Conservation (phyloP, 2,888 invertebrate species). For the Netelia inedita region DNA sequence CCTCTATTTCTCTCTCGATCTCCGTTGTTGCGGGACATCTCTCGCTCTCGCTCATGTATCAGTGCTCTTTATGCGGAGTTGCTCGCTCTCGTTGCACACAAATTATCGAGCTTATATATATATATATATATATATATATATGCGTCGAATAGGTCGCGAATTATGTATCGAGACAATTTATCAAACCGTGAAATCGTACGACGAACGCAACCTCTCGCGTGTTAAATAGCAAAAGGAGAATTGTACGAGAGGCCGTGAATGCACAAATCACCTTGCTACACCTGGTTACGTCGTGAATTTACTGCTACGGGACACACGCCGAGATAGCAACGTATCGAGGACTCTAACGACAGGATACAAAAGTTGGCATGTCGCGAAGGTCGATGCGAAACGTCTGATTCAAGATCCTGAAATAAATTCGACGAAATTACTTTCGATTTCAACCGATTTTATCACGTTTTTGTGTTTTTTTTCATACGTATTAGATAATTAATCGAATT, state of each 20-base stretch:
- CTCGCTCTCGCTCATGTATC: conserved; percentile 18
- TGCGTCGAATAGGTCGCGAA: conserved; percentile 37
- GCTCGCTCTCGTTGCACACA: conserved; percentile 16
- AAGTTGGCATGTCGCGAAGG: conserved; percentile 1
- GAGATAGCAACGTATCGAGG: conserved; percentile 37
- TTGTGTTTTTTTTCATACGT: neutral
- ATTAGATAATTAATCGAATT: too few species aligned
- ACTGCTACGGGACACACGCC: conserved; percentile 40
- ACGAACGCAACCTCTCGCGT: conserved; percentile 28
- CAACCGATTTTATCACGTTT: neutral
- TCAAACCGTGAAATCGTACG: conserved; percentile 56
- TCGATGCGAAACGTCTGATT: neutral
- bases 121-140: neutral
- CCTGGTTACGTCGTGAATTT: conserved; percentile 52
- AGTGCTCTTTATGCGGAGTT: neutral
- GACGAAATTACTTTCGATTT: neutral
- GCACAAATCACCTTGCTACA: conserved; percentile 48
- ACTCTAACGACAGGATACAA: conserved; percentile 2
- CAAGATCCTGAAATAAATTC: neutral
- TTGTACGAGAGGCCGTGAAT: conserved; percentile 52
- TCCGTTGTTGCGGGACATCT: conserved; percentile 40
- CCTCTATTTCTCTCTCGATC: conserved; percentile 43
- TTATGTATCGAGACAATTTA: conserved; percentile 33
- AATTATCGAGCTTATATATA: conserved; percentile 33
- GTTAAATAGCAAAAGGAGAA: conserved; percentile 9